These are phyloP conservation scores for Pseudomyrmex sp. DNA, from an alignment of 1,140 invertebrate species.

Conservation along the genomic window DNA sequence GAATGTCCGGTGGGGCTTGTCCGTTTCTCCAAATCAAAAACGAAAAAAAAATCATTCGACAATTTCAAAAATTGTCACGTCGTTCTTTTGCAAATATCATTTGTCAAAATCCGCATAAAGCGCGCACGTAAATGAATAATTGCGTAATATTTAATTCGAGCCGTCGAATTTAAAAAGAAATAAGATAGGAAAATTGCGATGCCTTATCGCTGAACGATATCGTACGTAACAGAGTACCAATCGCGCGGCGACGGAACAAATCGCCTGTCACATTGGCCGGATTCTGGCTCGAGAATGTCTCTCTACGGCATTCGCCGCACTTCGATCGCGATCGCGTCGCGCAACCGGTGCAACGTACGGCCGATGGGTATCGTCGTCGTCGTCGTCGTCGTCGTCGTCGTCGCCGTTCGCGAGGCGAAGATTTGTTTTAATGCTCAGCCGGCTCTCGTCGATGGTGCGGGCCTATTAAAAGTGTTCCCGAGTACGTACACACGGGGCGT, in stretches of 20 bases:
- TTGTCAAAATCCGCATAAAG: neutral
- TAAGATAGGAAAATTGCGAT: neutral
- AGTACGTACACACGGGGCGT: constrained; percentile 51
- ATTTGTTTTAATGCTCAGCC: constrained; percentile 68
- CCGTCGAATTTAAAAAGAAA: neutral
- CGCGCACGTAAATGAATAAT: neutral
- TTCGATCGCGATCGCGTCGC: constrained; percentile 35
- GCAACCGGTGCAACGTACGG: constrained; percentile 45
- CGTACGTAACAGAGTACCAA: constrained; percentile 28
- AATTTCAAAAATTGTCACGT: too few relatives aligned
- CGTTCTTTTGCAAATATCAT: too few relatives aligned
- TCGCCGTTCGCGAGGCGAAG: constrained; percentile 42
- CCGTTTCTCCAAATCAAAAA: neutral
- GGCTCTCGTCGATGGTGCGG: constrained; percentile 51
- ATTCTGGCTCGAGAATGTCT: constrained; percentile 26
- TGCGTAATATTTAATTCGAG: constrained; percentile 25
- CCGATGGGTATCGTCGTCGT: constrained; percentile 58
- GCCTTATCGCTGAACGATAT: constrained; percentile 20
- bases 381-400: constrained; percentile 44
- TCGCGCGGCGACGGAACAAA: constrained; percentile 44
- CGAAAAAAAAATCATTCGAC: too few relatives aligned
- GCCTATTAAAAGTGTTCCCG: constrained; percentile 61
- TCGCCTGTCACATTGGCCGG: constrained; percentile 48
- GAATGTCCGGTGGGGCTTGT: neutral
- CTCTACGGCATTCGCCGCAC: constrained; percentile 43